phyloP scores from a whole-genome alignment of 1,140 invertebrate genomes.

The Eulimnadia texana region DNA sequence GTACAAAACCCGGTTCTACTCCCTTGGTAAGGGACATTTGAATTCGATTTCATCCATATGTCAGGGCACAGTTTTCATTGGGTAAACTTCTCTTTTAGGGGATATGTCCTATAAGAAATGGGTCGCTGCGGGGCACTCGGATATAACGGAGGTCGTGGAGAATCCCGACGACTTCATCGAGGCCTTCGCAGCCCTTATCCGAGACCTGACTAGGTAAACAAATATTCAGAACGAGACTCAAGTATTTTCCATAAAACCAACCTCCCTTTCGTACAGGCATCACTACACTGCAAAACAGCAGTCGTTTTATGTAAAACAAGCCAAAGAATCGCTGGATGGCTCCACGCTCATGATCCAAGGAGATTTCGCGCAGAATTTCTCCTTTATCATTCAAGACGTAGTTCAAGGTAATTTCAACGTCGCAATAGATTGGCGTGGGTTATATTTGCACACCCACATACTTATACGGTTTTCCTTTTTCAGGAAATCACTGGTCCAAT shows the following conservation, averaged over 20 bases:
- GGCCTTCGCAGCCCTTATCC: not conserved
- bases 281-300: not conserved
- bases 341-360: not conserved
- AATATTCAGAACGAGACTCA: not conserved
- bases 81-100: not conserved
- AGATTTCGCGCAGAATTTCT: not conserved
- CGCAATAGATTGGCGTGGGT: not conserved
- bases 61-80: not conserved
- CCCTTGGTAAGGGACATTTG: not conserved
- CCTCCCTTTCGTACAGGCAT: not conserved
- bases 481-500: not conserved
- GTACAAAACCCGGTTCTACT: too few species aligned
- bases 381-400: not conserved
- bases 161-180: not conserved
- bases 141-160: not conserved
- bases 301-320: not conserved
- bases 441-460: not conserved
- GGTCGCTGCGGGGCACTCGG: not conserved
- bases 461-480: not conserved
- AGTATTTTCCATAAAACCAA: not conserved
- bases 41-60: not conserved
- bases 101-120: not conserved
- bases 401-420: not conserved
- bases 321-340: not conserved
- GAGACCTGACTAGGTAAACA: not conserved